Base-by-base conservation (phyloP, 2,888 invertebrate genomes). In the Agonopterix arenella region DNA sequence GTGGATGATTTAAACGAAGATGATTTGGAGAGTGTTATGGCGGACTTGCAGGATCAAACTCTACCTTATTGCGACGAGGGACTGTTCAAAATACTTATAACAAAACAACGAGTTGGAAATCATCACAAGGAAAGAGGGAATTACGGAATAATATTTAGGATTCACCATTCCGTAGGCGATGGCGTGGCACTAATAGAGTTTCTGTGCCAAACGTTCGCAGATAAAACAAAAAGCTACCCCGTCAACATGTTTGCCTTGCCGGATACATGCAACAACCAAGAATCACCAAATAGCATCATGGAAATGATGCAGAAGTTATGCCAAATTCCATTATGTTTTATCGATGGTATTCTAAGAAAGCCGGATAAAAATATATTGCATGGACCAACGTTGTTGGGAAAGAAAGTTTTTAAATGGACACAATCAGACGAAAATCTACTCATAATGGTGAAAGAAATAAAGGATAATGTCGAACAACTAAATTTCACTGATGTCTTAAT, bases 131-230 rank as follows among this genome's bases (percentile, higher is more conserved):
- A 57, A 52, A 55, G 60, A 52, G 59, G 66, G 36, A 59, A 75
- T 51, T 69, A 79, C 70, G 89, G 89, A 1, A 68, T 91, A 37
- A 62, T 91, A 50, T 86, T 91, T 56, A 80, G 90, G 52, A 76
- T 91, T 48, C 91, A 91, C 63, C 91, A 91, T 66, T 77, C 90
- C 4, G 62, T 91, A 1, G 91, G 90, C 1, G 91, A 91, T 59
- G 91, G 91, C 1, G 80, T 88, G 1, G 83, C 90, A 4, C 63
- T 91, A 8, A 65, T 90, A 41, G 78, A 85, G 49, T 69, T 91
- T 51, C 65, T 91, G 10, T 70, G 89, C 52, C 78, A 86, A 58
- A 70, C 76, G 1, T 70, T 91, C 45, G 79, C 84, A 7, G 90
- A 90, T 57, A 62, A 73, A 44, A 61, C 58, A n/a, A 54, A 64